Conservation (phyloP, 2,797 vertebrate genomes). For the Halcyon smyrnensis region DNA sequence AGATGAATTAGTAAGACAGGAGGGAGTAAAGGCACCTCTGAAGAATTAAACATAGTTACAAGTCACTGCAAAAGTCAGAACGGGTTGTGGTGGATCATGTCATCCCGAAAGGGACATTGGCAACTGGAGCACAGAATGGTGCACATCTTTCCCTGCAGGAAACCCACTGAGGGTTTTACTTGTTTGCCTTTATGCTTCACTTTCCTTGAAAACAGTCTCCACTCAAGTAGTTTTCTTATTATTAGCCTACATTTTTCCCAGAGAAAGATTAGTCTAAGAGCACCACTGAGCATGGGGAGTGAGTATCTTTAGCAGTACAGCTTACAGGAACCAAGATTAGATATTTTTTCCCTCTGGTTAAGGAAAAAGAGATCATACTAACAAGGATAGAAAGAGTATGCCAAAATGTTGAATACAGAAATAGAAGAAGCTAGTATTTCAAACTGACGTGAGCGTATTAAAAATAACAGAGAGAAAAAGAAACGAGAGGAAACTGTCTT, state of each 20-base stretch:
- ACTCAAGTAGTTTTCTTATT: neutral
- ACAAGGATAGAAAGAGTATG: neutral
- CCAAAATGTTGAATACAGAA: neutral
- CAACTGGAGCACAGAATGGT: neutral
- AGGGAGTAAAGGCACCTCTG: neutral
- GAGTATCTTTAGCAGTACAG: neutral
- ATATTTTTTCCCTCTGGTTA: neutral
- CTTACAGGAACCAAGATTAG: neutral
- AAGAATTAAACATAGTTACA: neutral
- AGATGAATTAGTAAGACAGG: neutral
- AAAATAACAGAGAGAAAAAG: neutral
- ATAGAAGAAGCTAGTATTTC: conserved; percentile 12
- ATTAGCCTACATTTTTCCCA: neutral
- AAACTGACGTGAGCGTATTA: neutral
- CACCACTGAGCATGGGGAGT: neutral
- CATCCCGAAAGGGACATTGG: neutral
- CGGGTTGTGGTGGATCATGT: neutral
- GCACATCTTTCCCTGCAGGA: neutral
- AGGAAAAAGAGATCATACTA: conserved; percentile 28
- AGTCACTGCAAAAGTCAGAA: neutral
- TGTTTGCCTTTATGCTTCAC: neutral
- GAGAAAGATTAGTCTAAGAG: neutral
- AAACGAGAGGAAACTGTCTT: neutral
- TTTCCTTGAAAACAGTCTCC: neutral
- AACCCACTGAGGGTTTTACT: neutral